These are phyloP conservation scores for Opisthocomus hoazin DNA, from an alignment of 2,113 vertebrate species.

Conservation along the genomic window DNA sequence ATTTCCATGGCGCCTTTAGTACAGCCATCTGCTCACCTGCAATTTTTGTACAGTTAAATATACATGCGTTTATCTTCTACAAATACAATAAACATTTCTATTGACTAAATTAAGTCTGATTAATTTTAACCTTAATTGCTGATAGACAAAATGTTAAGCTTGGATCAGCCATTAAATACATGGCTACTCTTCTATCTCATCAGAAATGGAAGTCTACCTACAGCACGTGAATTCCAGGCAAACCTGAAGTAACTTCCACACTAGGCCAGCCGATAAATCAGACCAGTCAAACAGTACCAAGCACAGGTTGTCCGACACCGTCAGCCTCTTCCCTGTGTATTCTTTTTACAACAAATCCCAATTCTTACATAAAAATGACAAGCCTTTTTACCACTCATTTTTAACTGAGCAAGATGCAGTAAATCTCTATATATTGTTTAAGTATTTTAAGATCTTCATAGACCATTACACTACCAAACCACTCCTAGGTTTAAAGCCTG, in stretches of 20 bases:
- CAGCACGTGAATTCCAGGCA: neutral
- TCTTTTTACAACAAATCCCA: neutral
- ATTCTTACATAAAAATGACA: neutral
- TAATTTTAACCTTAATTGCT: neutral
- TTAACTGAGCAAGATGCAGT: neutral
- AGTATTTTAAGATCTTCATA: neutral
- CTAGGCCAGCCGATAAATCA: neutral
- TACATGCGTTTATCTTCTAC: fast-evolving
- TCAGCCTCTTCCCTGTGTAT: neutral
- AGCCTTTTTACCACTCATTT: neutral
- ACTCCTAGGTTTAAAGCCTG: neutral
- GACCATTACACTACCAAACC: neutral
- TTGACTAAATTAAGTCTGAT: neutral
- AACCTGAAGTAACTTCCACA: neutral
- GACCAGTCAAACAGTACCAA: neutral
- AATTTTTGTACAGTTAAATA: neutral
- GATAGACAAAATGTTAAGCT: neutral
- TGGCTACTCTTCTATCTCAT: neutral
- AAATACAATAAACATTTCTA: neutral
- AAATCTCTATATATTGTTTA: neutral
- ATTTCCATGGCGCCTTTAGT: neutral
- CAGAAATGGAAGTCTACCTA: neutral
- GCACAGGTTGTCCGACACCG: neutral
- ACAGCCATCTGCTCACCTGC: no score
- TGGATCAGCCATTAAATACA: neutral